phyloP scores from a whole-genome alignment of 2,888 invertebrate species.

The Limnephilus marmoratus region DNA sequence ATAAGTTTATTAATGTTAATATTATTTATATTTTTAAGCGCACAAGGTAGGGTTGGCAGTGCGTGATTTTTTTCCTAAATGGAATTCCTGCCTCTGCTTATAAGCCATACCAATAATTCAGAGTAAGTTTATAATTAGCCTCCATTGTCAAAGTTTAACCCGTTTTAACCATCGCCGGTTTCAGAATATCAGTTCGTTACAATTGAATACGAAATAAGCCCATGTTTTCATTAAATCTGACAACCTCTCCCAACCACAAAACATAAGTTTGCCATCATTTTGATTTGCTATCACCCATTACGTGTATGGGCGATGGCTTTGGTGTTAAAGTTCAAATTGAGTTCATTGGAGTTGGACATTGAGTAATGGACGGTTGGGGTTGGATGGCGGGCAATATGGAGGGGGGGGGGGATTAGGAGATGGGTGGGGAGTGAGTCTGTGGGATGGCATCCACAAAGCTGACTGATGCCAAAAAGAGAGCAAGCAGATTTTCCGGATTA shows the following conservation, averaged over 20 bases:
- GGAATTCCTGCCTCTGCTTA: background rate
- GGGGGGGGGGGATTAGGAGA: background rate
- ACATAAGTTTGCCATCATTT: conserved; percentile 34
- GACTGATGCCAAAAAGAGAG: conserved; percentile 44
- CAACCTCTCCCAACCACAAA: background rate
- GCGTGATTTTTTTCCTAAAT: no score
- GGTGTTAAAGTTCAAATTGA: conserved; percentile 65
- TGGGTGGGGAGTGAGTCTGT: background rate
- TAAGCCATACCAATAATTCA: background rate
- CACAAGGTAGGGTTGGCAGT: no score
- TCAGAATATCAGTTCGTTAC: background rate
- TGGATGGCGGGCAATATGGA: background rate
- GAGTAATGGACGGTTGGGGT: conserved; percentile 64
- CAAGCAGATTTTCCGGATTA: conserved; percentile 36
- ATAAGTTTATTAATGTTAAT: no score
- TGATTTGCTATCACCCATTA: conserved; percentile 37
- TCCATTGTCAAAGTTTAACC: background rate
- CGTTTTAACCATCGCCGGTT: background rate
- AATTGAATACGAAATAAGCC: conserved; percentile 2
- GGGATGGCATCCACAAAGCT: conserved; percentile 25
- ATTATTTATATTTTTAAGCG: no score
- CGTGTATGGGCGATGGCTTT: conserved; percentile 48
- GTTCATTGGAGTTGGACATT: conserved; percentile 66
- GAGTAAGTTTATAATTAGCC: background rate
- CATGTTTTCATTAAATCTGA: conserved; percentile 2